Evolutionary conservation across 1,140 invertebrate genomes (phyloP).

Genomic region (Pachypeltis micranthus): DNA sequence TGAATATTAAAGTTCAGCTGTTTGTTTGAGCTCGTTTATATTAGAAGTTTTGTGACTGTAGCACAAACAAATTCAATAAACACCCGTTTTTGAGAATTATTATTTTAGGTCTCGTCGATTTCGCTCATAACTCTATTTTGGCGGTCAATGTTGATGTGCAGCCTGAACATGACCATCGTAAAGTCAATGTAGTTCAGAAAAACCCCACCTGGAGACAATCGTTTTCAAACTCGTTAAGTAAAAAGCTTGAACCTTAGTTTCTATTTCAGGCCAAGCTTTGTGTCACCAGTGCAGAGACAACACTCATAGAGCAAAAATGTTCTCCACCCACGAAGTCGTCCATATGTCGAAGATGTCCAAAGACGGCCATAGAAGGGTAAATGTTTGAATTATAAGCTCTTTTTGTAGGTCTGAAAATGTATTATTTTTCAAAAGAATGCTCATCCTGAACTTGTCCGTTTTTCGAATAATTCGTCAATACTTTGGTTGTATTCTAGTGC

Average conservation of each 20-base stretch:
- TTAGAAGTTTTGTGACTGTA: too few species aligned
- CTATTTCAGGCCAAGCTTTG: conserved; percentile 49
- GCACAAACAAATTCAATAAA: too few species aligned
- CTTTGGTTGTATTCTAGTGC: conserved; percentile 37
- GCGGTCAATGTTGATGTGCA: too few species aligned
- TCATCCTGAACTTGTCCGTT: not conserved
- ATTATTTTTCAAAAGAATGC: not conserved
- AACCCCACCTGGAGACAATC: too few species aligned
- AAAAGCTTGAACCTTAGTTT: conserved; percentile 1
- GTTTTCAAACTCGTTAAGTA: too few species aligned
- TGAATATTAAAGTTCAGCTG: too few species aligned
- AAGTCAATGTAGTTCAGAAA: too few species aligned
- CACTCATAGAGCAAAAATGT: conserved; percentile 61
- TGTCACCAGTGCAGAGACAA: conserved; percentile 55
- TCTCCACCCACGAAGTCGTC: conserved; percentile 55
- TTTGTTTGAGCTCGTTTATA: too few species aligned
- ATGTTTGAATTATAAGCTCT: conserved; percentile 8
- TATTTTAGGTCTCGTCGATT: too few species aligned
- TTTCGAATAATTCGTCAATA: too few species aligned
- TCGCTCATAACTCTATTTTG: not conserved
- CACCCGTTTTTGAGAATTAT: too few species aligned
- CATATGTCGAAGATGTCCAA: conserved; percentile 56
- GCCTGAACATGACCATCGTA: too few species aligned
- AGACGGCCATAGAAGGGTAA: conserved; percentile 47
- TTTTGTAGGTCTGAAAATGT: not conserved